phyloP scores from a whole-genome alignment of 2,113 vertebrate genomes.

The Jaculus jaculus region DNA sequence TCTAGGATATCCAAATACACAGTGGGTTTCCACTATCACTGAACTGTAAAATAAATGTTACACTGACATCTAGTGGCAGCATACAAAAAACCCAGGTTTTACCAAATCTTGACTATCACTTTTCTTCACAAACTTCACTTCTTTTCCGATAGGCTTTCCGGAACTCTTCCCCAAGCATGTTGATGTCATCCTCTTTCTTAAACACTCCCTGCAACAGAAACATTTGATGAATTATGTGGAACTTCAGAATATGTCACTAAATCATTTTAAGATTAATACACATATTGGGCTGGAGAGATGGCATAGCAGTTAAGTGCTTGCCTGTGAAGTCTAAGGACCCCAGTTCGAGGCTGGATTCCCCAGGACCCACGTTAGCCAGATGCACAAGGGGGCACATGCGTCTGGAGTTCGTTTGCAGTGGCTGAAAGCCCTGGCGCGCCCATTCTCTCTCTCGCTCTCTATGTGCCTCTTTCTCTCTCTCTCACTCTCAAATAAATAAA shows the following conservation, averaged over 20 bases:
- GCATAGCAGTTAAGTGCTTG: too few relatives aligned
- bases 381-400: too few relatives aligned
- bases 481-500: too few relatives aligned
- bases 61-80: slow-evolving; percentile 82
- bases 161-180: slow-evolving; percentile 93
- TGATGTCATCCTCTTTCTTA: slow-evolving; percentile 88
- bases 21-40: neutral
- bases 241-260: slow-evolving; percentile 37
- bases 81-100: slow-evolving; percentile 37
- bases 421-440: too few relatives aligned
- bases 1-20: slow-evolving; percentile 30
- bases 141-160: slow-evolving; percentile 86
- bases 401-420: too few relatives aligned
- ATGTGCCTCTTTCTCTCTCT: too few relatives aligned
- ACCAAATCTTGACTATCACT: slow-evolving; percentile 73
- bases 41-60: slow-evolving; percentile 46
- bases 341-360: too few relatives aligned
- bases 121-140: slow-evolving; percentile 78
- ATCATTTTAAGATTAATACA: neutral
- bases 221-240: slow-evolving; percentile 48
- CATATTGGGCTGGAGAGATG: too few relatives aligned
- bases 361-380: too few relatives aligned
- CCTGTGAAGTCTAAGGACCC: too few relatives aligned
- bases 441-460: too few relatives aligned
- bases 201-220: slow-evolving; percentile 89